phyloP scores from a whole-genome alignment of 2,888 invertebrate species.

The Drosophila parthenogenetica region DNA sequence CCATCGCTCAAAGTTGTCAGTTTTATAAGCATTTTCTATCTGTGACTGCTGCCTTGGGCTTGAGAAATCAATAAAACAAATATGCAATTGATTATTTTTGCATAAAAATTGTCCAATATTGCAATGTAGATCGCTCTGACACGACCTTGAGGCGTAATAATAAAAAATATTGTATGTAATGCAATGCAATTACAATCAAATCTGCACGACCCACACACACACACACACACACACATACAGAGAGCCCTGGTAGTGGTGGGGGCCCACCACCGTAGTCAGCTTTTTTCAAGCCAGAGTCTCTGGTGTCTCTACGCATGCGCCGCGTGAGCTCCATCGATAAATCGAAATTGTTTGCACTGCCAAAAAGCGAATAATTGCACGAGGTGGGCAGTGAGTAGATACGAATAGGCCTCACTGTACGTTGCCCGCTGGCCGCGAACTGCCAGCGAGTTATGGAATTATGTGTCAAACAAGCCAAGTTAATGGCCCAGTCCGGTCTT shows the following conservation, averaged over 20 bases:
- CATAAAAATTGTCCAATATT: constrained; percentile 68
- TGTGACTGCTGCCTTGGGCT: constrained; percentile 46
- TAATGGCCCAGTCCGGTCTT: constrained; percentile 63
- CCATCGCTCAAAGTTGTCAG: constrained; percentile 58
- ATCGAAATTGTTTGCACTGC: constrained; percentile 80
- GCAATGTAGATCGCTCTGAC: constrained; percentile 50
- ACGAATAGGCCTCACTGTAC: constrained; percentile 33
- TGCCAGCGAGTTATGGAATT: constrained; percentile 75
- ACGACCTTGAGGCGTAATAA: constrained; percentile 74
- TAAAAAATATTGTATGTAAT: constrained; percentile 67
- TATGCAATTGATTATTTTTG: constrained; percentile 75
- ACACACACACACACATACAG: constrained; percentile 49
- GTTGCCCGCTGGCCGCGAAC: constrained; percentile 44
- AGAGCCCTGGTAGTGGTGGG: constrained; percentile 13
- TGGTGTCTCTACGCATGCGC: constrained; percentile 54
- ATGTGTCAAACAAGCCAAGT: constrained; percentile 78
- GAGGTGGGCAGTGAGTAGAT: constrained; percentile 56
- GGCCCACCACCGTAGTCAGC: constrained; percentile 55
- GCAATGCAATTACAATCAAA: constrained; percentile 80
- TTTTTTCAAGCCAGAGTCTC: constrained; percentile 8
- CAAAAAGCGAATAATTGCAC: constrained; percentile 80
- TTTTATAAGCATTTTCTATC: no score
- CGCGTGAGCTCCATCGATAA: constrained; percentile 76
- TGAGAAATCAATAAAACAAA: constrained; percentile 67
- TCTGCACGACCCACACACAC: constrained; percentile 76